Evolutionary conservation across 1,140 invertebrate genomes (phyloP).

Genomic region (Grapholita molesta): DNA sequence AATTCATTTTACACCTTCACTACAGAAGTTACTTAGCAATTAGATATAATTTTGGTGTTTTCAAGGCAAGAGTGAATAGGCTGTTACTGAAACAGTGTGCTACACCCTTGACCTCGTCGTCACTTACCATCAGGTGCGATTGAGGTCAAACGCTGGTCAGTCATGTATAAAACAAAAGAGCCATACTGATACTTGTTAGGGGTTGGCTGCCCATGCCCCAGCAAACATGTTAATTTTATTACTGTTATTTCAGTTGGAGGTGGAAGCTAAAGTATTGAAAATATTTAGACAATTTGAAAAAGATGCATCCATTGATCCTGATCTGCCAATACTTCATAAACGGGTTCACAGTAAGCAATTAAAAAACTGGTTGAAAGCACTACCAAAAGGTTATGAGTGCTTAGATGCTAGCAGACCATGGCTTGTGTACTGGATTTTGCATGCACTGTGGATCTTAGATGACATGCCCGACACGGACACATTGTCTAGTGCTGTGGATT

Average conservation of each 20-base stretch:
- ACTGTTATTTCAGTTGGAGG: conserved; percentile 79
- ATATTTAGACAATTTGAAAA: conserved; percentile 81
- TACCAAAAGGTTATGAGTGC: conserved; percentile 86
- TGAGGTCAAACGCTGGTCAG: no score
- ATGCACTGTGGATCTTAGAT: conserved; percentile 91
- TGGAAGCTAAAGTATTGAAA: conserved; percentile 82
- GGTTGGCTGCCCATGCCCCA: no score
- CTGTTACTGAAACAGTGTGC: no score
- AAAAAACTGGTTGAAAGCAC: conserved; percentile 82
- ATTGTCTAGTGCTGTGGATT: conserved; percentile 83
- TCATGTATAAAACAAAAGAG: no score
- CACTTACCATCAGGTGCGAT: no score
- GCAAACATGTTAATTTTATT: neutral
- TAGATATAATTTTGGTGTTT: no score
- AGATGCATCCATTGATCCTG: conserved; percentile 76
- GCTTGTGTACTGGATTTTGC: conserved; percentile 97
- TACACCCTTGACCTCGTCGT: no score
- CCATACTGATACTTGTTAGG: no score
- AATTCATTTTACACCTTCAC: no score
- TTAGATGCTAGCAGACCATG: conserved; percentile 97
- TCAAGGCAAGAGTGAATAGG: no score
- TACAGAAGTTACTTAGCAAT: no score
- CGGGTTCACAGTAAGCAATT: conserved; percentile 84
- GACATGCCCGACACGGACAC: conserved; percentile 83
- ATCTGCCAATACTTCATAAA: conserved; percentile 82